A percentile compares a stretch with the other conserved stretches of the same genome.
Conservation (phyloP, 2,797 vertebrate genomes). For the Selene dorsalis region DNA sequence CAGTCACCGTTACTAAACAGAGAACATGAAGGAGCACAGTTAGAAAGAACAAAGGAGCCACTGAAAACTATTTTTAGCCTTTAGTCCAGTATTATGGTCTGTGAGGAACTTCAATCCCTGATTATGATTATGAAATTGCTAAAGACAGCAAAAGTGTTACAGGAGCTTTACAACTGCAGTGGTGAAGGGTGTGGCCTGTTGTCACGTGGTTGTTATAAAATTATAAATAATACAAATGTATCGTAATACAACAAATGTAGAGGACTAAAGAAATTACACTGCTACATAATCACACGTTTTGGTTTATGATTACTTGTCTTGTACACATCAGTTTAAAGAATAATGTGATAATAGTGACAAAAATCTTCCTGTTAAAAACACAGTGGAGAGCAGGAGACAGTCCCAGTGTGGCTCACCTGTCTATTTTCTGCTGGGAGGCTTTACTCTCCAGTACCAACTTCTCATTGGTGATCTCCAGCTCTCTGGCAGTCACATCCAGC, state of each 20-base stretch:
- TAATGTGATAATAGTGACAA: neutral
- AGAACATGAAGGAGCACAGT: slow-evolving; percentile 23
- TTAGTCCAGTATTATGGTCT: slow-evolving; percentile 47
- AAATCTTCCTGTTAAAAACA: neutral
- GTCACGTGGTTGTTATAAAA: neutral
- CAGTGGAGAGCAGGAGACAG: neutral
- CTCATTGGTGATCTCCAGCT: slow-evolving; percentile 95
- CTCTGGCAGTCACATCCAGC: slow-evolving; percentile 93
- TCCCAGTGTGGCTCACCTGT: slow-evolving; percentile 82
- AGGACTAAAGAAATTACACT: neutral
- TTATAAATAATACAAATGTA: too few species aligned
- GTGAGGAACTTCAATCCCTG: slow-evolving; percentile 30
- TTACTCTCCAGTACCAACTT: slow-evolving; percentile 97
- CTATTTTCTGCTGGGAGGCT: slow-evolving; percentile 95
- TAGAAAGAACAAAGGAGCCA: slow-evolving; percentile 49
- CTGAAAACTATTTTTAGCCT: slow-evolving; percentile 25
- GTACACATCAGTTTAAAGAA: neutral
- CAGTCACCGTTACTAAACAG: slow-evolving; percentile 31
- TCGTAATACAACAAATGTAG: neutral
- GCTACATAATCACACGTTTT: neutral
- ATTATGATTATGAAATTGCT: slow-evolving; percentile 34
- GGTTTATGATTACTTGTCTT: neutral
- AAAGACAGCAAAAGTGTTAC: neutral
- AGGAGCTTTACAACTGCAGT: neutral
- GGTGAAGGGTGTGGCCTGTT: neutral